A percentile compares a stretch with the other conserved stretches of the same genome.
These are phyloP conservation scores for Xestia ashworthii DNA, from an alignment of 2,888 invertebrate species.

Conservation along the genomic window DNA sequence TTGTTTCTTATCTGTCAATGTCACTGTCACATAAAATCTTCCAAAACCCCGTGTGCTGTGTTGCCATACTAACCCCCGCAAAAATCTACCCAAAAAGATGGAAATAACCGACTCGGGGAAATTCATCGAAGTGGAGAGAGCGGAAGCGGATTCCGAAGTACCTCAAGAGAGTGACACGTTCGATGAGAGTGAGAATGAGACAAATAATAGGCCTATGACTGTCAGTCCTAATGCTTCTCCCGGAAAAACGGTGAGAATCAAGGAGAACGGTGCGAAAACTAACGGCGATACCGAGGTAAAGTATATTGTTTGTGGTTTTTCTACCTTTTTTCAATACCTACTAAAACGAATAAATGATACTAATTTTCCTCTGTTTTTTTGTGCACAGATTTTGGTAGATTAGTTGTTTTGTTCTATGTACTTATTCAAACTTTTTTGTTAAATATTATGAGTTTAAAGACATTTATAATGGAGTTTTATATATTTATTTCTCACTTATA, in stretches of 20 bases:
- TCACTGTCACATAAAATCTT: conserved; percentile 64
- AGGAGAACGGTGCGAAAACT: conserved; percentile 84
- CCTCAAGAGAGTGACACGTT: conserved; percentile 67
- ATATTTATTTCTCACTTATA: conserved; percentile 17
- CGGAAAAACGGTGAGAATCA: conserved; percentile 85
- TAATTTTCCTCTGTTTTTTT: conserved; percentile 58
- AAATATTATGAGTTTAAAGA: neutral
- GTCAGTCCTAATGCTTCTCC: conserved; percentile 84
- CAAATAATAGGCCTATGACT: conserved; percentile 67
- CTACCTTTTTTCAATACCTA: conserved; percentile 19
- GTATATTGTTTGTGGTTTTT: conserved; percentile 63
- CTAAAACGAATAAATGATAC: conserved; percentile 58
- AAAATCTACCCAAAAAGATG: conserved; percentile 83
- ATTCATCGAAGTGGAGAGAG: conserved; percentile 88
- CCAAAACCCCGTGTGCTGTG: conserved; percentile 75
- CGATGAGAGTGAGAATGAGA: conserved; percentile 67
- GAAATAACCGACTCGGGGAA: conserved; percentile 89
- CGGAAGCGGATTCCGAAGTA: conserved; percentile 70
- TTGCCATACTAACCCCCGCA: conserved; percentile 82
- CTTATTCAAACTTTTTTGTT: neutral
- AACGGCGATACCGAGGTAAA: conserved; percentile 82
- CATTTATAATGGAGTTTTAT: conserved; percentile 1
- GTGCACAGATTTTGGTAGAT: conserved; percentile 38
- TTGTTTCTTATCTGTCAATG: conserved; percentile 6
- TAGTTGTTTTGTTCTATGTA: neutral